Evolutionary conservation across 2,888 invertebrate species (phyloP).

Genomic region (Caenorhabditis imperialis): DNA sequence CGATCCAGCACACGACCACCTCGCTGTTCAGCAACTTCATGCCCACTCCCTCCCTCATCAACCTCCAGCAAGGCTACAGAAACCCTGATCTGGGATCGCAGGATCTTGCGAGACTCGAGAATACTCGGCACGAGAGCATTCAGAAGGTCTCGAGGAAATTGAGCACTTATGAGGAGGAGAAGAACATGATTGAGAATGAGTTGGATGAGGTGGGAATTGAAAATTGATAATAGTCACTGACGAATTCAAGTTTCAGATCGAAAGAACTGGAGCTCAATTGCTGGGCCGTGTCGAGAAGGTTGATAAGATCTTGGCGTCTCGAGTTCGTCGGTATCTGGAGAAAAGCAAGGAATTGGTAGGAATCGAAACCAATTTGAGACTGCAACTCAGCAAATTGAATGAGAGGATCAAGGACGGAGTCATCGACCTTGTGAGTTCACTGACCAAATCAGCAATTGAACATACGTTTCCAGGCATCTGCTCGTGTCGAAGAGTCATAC

Average conservation of each 20-base stretch:
- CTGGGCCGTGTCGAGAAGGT: constrained; percentile 48
- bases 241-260: no score
- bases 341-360: constrained; percentile 60
- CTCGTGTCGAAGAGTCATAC: constrained; percentile 54
- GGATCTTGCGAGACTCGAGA: constrained; percentile 52
- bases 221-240: no score
- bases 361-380: constrained; percentile 62
- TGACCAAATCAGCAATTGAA: no score
- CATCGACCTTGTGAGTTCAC: constrained; percentile 57
- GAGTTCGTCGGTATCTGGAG: constrained; percentile 56
- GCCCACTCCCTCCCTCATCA: constrained; percentile 65
- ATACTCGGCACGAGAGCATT: constrained; percentile 55
- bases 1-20: constrained; percentile 59
- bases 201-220: constrained; percentile 42
- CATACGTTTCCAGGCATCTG: constrained; percentile 46
- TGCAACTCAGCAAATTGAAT: constrained; percentile 60
- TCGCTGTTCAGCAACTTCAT: constrained; percentile 64
- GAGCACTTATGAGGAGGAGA: constrained; percentile 58
- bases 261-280: constrained; percentile 49
- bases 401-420: constrained; percentile 57
- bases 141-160: constrained; percentile 51
- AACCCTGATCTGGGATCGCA: constrained; percentile 61
- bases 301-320: constrained; percentile 49
- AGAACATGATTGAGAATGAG: constrained; percentile 53
- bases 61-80: constrained; percentile 61